These are phyloP conservation scores for Ormyrus thymus DNA, from an alignment of 2,888 invertebrate species.

Conservation along the genomic window DNA sequence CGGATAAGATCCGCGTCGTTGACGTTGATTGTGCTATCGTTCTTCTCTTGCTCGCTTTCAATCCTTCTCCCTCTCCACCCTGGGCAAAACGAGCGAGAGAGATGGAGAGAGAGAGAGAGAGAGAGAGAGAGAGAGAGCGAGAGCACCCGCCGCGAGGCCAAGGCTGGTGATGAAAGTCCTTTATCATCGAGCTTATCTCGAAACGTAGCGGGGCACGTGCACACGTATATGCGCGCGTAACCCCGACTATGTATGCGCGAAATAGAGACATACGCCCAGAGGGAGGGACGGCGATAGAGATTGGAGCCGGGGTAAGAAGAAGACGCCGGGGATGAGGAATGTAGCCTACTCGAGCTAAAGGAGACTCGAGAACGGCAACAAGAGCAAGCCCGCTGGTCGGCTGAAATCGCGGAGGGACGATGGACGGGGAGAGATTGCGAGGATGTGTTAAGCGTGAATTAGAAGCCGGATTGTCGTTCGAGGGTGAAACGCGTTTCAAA, in stretches of 20 bases:
- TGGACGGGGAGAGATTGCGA: too few relatives aligned
- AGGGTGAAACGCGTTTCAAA: background rate
- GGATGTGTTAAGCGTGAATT: background rate
- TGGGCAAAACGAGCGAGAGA: too few relatives aligned
- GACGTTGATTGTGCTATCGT: slow-evolving; percentile 39
- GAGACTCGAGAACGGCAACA: background rate
- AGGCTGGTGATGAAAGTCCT: slow-evolving; percentile 38
- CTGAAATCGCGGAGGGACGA: too few relatives aligned
- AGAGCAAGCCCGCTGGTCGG: too few relatives aligned
- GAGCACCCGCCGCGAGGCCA: background rate
- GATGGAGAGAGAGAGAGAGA: too few relatives aligned
- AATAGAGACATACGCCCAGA: too few relatives aligned
- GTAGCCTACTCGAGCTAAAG: background rate
- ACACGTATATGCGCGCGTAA: too few relatives aligned
- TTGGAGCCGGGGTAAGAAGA: background rate
- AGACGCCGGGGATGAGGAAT: background rate
- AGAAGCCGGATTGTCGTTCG: background rate
- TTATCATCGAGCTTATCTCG: slow-evolving; percentile 47
- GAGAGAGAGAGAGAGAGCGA: background rate
- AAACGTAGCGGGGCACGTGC: background rate
- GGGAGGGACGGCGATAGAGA: background rate
- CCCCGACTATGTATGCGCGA: too few relatives aligned
- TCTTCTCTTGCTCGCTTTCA: background rate
- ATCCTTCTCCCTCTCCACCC: too few relatives aligned
- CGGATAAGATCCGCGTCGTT: slow-evolving; percentile 33